Evolutionary conservation across 1,140 invertebrate species (phyloP), one percentile per base, ranked within the genome.

Genomic region (Lasioglossum albipes): DNA sequence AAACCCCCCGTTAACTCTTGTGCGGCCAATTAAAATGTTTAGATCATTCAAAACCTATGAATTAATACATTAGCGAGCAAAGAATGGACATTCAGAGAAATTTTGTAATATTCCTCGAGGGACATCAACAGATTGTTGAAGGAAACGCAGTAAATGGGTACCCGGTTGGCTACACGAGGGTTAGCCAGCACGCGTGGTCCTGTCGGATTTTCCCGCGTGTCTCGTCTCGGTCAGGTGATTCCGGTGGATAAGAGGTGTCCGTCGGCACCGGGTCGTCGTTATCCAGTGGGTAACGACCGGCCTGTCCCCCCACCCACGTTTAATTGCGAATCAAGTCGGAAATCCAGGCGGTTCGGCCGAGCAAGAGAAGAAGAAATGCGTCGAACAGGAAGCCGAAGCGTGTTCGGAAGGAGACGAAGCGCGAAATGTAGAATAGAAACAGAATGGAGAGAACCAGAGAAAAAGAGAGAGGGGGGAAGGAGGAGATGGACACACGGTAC

Each of bases 211-310:
- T 78, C 72, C 70, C 52, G 31, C 10, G 22, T 66, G 71, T 27
- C 75, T 54, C 20, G 62, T 57, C 62, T 83, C 76, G 70, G 73
- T 66, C 62, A 61, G 52, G 65, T 62, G 84, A 74, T 86, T 85
- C 76, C 72, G 77, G 27, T 68, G 84, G 76, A 85, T 85, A 82
- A 85, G 76, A 86, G 84, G 42, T 76, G 84, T 85, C 81, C 81
- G 73, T 71, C 73, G 64, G 84, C 76, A 84, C 75, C 82, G 66
- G 76, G 72, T 57, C 77, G 57, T 87, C 78, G 75, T 87, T 86
- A 86, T 75, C 78, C 72, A 41, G 36, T 81, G 78, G 77, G 71
- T 86, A 87, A 87, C 72, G 84, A 87, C 82, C 84, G 74, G 45
- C 70, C 69, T 84, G 74, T 72, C 77, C 68, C 84, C 65, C 85